Conservation (phyloP, 1,140 invertebrate genomes). For the Papilio polytes region DNA sequence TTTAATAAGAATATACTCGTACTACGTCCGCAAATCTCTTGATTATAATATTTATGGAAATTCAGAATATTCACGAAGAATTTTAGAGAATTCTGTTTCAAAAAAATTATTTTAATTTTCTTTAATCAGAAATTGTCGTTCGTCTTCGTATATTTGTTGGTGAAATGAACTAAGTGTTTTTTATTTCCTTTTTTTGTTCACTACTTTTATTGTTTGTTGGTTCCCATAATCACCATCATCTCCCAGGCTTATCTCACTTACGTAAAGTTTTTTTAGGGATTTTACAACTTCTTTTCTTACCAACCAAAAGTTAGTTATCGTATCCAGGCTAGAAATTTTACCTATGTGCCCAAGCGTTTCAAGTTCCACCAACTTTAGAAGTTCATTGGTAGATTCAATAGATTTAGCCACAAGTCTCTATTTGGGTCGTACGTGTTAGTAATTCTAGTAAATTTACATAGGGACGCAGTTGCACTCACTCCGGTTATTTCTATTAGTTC, state of each 20-base stretch:
- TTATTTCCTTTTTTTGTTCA: no score
- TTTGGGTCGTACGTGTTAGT: not conserved
- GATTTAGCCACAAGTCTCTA: not conserved
- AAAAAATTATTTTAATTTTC: not conserved
- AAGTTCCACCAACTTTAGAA: not conserved
- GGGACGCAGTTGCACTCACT: not conserved
- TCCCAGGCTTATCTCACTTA: no score
- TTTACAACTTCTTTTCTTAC: not conserved
- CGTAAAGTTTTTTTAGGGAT: no score
- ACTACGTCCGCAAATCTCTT: not conserved
- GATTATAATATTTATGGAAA: conserved; percentile 12
- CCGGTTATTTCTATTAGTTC: not conserved
- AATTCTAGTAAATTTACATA: not conserved
- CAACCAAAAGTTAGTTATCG: not conserved
- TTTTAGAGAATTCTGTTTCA: not conserved
- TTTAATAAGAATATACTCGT: conserved; percentile 1
- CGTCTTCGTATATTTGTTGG: no score
- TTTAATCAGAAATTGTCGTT: not conserved
- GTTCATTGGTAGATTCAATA: not conserved
- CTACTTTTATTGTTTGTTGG: no score
- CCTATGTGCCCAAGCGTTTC: not conserved
- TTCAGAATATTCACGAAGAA: not conserved
- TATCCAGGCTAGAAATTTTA: not conserved
- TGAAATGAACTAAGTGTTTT: no score
- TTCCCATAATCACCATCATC: no score